Conservation (phyloP, 2,797 vertebrate genomes). For the Rhabdomys pumilio region DNA sequence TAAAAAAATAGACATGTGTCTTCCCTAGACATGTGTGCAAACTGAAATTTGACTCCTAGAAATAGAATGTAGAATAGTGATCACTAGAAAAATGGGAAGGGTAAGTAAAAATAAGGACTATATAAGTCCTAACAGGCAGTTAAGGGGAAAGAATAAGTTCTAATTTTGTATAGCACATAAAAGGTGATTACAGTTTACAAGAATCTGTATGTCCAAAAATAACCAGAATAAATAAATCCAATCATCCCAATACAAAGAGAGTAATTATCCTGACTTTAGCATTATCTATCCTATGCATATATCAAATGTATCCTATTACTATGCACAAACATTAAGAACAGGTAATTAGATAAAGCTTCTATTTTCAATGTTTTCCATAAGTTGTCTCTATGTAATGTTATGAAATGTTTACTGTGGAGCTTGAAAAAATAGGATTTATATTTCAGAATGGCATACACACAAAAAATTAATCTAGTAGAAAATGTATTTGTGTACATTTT, state of each 20-base stretch:
- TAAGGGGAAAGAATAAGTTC: not conserved
- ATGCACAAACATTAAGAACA: not conserved
- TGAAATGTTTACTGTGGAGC: not conserved
- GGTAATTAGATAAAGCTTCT: not conserved
- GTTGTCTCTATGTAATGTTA: not conserved
- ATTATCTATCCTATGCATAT: not conserved
- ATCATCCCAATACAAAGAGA: not conserved
- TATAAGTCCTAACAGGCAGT: not conserved
- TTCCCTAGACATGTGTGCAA: not conserved
- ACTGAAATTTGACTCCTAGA: not conserved
- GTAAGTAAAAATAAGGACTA: not conserved
- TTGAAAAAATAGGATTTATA: constrained; percentile 23
- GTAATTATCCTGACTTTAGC: not conserved
- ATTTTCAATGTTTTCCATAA: constrained; percentile 38
- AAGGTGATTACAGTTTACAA: not conserved
- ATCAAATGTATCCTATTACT: not conserved
- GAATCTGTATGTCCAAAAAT: not conserved
- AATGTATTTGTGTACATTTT: constrained; percentile 32
- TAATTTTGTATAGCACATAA: not conserved
- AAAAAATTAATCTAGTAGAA: constrained; percentile 14
- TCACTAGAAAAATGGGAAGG: not conserved
- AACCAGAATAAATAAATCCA: not conserved
- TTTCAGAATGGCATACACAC: constrained; percentile 6
- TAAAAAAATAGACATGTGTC: not conserved
- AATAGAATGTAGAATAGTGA: not conserved